phyloP scores from a whole-genome alignment of 2,113 vertebrate genomes.

The Cavia aperea region DNA sequence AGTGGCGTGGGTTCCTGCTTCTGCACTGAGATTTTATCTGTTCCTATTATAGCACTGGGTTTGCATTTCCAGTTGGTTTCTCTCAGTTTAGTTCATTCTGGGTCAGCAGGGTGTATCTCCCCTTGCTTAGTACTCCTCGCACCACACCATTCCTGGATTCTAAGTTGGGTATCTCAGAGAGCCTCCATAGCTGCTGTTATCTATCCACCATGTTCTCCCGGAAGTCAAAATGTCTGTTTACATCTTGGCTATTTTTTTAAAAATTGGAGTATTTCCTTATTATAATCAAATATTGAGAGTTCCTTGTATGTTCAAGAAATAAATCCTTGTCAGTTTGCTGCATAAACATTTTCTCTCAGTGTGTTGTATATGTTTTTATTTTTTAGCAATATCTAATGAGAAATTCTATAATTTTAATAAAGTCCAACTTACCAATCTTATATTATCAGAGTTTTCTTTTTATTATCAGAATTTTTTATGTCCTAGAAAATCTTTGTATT shows the following conservation, averaged over 20 bases:
- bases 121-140: too few relatives aligned
- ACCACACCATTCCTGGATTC: too few relatives aligned
- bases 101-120: too few relatives aligned
- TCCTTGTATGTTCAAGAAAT: background rate
- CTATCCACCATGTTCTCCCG: too few relatives aligned
- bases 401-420: background rate
- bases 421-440: background rate
- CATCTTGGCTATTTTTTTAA: background rate
- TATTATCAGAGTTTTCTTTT: background rate
- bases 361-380: constrained; percentile 14
- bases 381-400: constrained; percentile 20
- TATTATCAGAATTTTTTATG: background rate
- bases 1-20: too few relatives aligned
- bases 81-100: too few relatives aligned
- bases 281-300: background rate
- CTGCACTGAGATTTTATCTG: too few relatives aligned
- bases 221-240: background rate
- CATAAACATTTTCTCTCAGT: background rate
- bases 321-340: background rate
- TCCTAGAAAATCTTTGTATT: constrained; percentile 5
- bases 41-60: too few relatives aligned
- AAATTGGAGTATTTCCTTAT: background rate
- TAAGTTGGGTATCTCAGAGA: too few relatives aligned
- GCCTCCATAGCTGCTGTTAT: too few relatives aligned
- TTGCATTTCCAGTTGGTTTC: too few relatives aligned